Evolutionary conservation across 1,140 invertebrate species (phyloP), one percentile per base, ranked within the genome.

Genomic region (Melanaphis sacchari): DNA sequence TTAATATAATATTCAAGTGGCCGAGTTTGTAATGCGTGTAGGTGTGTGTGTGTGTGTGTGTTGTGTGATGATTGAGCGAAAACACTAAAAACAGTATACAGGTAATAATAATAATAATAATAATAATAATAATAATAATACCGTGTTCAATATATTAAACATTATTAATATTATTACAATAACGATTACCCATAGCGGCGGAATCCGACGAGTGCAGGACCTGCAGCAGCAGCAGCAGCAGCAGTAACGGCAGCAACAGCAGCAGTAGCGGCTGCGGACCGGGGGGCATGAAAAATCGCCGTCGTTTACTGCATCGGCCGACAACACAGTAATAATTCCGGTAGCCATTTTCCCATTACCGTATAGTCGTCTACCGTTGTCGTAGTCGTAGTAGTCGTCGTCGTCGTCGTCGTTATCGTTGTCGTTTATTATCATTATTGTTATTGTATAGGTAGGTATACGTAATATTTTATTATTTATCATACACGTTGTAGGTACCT

Each of bases 341-440:
- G 82, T 84, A 84, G 82, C 82, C 82, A 26, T 84, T 84, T 84
- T 84, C 82, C 82, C 82, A 84, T 84, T 84, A 84, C 81, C 21
- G 81, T n/a, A n/a, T n/a, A n/a, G n/a, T 82, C 36, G 81, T 84
- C 59, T 76, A 76, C 59, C 82, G 38, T 21, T 7, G 36, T 82
- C 38, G 81, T 82, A 7, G 76, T 38, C 76, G 76, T n/a, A n/a
- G n/a, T n/a, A n/a, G n/a, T n/a, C n/a, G n/a, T n/a, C n/a, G n/a
- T n/a, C n/a, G n/a, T n/a, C n/a, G n/a, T n/a, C 82, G 38, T 21
- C 6, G 36, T 82, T 22, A 38, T 82, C 7, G 76, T 38, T 36
- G 76, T 81, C 36, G 76, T 38, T 81, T 38, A 38, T 81, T 59
- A 54, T 54, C 1, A 54, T 22, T 18, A 54, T 54, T 54, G 15